A percentile compares a stretch with the other conserved stretches of the same genome.
Conservation (phyloP, 1,140 invertebrate genomes). For the Hestina assimilis region DNA sequence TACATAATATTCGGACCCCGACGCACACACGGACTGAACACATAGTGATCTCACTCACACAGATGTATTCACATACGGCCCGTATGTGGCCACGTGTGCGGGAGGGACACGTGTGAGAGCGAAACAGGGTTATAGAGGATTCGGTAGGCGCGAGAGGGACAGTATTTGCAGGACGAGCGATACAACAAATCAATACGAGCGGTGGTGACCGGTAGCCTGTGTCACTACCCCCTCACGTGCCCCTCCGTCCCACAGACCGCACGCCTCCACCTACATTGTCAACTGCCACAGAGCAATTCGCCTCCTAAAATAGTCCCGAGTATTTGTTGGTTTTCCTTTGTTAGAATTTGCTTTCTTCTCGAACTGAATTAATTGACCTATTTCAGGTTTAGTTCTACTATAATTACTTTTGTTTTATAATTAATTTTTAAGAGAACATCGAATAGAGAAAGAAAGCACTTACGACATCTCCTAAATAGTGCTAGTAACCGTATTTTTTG, state of each 20-base stretch:
- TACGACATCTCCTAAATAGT: no score
- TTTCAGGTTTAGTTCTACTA: background rate
- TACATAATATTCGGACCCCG: conserved; percentile 70
- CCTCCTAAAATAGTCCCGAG: conserved; percentile 31
- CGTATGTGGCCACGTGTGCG: conserved; percentile 64
- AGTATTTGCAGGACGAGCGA: conserved; percentile 72
- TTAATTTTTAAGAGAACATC: no score
- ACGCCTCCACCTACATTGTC: conserved; percentile 74
- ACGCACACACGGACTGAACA: conserved; percentile 48
- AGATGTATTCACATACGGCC: conserved; percentile 43
- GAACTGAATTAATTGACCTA: conserved; percentile 10
- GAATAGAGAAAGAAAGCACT: no score
- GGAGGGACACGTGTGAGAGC: conserved; percentile 53
- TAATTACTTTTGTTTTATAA: background rate
- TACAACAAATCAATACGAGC: conserved; percentile 78
- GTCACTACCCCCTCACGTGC: conserved; percentile 62
- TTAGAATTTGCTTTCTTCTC: conserved; percentile 11
- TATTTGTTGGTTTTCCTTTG: conserved; percentile 28
- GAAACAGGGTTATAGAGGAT: conserved; percentile 30
- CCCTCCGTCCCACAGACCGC: conserved; percentile 52
- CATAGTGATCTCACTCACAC: conserved; percentile 41
- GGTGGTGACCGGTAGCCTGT: conserved; percentile 77
- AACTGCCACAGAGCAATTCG: conserved; percentile 64
- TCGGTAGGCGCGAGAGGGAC: conserved; percentile 57
- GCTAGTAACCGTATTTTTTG: no score